Evolutionary conservation across 2,888 invertebrate genomes (phyloP).

Genomic region (Lymantria dispar): DNA sequence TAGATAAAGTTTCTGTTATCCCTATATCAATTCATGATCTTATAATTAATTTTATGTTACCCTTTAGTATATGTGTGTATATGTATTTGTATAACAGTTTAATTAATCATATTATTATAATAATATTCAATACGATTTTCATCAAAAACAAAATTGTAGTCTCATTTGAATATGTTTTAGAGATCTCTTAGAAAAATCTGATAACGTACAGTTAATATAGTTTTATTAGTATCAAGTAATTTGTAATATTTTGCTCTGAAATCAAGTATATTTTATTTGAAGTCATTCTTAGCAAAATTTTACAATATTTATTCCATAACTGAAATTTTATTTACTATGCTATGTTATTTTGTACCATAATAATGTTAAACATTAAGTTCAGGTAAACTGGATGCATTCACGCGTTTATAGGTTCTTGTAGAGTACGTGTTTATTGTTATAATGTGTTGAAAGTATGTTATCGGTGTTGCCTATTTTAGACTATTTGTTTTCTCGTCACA

Average conservation of each 20-base stretch:
- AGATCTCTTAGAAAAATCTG: background rate
- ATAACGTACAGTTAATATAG: background rate
- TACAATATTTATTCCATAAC: background rate
- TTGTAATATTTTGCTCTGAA: background rate
- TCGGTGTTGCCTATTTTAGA: background rate
- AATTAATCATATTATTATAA: background rate
- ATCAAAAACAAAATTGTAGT: background rate
- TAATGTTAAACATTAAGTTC: background rate
- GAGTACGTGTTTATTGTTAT: constrained; percentile 17
- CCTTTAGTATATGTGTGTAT: background rate
- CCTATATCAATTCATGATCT: constrained; percentile 1
- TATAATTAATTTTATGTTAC: background rate
- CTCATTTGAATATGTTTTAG: background rate
- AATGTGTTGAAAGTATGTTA: constrained; percentile 4
- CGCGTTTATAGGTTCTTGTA: constrained; percentile 14
- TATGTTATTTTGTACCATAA: background rate
- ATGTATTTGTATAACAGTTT: background rate
- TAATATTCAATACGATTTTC: background rate
- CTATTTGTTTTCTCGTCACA: too few species aligned
- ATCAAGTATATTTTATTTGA: background rate
- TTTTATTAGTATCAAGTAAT: background rate
- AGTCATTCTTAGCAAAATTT: background rate
- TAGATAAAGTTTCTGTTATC: constrained; percentile 19
- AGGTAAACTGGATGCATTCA: constrained; percentile 11
- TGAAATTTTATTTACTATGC: background rate